A percentile compares a stretch with the other conserved stretches of the same genome.
phyloP scores from a whole-genome alignment of 2,113 vertebrate species.

The Paratilapia polleni region DNA sequence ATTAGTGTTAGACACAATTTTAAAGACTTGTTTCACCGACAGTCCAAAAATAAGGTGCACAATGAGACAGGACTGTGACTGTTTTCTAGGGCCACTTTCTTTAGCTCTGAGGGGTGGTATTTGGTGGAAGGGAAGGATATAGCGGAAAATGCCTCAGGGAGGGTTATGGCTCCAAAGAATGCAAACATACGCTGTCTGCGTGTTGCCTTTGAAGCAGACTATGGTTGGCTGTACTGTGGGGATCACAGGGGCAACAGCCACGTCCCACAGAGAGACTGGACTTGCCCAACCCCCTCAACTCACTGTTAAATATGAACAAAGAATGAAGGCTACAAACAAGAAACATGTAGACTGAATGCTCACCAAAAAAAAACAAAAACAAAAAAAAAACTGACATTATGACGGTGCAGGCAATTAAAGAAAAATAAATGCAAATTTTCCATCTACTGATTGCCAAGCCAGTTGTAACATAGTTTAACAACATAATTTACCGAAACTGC shows the following conservation, averaged over 20 bases:
- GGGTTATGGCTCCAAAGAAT: conserved; percentile 44
- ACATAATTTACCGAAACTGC: not conserved
- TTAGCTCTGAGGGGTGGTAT: conserved; percentile 54
- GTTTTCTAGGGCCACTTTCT: conserved; percentile 46
- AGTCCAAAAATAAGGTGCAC: conserved; percentile 17
- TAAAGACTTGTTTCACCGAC: conserved; percentile 24
- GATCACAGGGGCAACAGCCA: conserved; percentile 59
- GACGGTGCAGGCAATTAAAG: not conserved
- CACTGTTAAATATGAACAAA: conserved; percentile 18
- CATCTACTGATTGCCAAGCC: no score
- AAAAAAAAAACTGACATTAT: conserved; percentile 4
- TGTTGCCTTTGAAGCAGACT: conserved; percentile 57
- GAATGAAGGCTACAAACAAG: conserved; percentile 1
- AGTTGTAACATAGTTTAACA: not conserved
- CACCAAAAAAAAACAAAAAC: no score
- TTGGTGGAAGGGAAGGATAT: conserved; percentile 12
- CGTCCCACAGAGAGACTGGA: conserved; percentile 40
- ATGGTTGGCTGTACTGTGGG: conserved; percentile 41
- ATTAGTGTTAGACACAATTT: conserved; percentile 19
- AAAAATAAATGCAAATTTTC: not conserved
- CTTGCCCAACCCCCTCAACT: not conserved
- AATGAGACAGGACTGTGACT: conserved; percentile 16
- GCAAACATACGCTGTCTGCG: conserved; percentile 55
- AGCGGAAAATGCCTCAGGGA: conserved; percentile 41
- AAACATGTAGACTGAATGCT: not conserved